Percentiles rank a stretch among this genome's conserved stretches.
phyloP scores from a whole-genome alignment of 1,140 invertebrate genomes.

The Mercenaria mercenaria region DNA sequence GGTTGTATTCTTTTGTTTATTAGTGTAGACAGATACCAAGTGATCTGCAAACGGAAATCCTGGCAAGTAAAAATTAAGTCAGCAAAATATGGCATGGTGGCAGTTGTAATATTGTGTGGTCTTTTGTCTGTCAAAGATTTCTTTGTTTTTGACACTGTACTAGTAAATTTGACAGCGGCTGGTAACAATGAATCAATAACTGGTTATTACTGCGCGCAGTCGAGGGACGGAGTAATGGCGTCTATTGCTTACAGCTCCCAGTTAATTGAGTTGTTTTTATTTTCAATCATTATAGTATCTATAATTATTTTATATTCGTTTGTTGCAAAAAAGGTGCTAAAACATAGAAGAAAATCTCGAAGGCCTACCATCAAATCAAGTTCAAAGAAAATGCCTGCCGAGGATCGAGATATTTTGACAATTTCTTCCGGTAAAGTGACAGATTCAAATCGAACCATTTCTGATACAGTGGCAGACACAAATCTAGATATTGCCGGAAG shows the following conservation, averaged over 20 bases:
- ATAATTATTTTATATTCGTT: background rate
- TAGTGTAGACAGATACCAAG: background rate
- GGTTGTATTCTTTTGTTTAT: background rate
- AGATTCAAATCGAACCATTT: background rate
- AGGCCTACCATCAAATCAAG: background rate
- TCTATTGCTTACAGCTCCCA: background rate
- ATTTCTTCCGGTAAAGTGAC: background rate
- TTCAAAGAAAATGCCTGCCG: no score
- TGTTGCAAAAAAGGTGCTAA: background rate
- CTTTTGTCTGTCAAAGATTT: background rate
- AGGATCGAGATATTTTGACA: no score
- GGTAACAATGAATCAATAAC: background rate
- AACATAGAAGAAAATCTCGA: background rate
- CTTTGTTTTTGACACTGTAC: background rate
- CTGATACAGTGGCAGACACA: background rate
- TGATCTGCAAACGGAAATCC: background rate
- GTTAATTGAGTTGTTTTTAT: background rate
- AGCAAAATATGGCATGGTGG: background rate
- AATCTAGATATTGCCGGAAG: background rate
- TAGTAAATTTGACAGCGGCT: background rate
- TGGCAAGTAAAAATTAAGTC: background rate
- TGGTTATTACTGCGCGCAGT: background rate
- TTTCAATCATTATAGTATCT: background rate
- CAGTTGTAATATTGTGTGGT: background rate
- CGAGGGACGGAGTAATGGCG: background rate